These are phyloP conservation scores for Folsomia manolachei DNA, from an alignment of 2,888 invertebrate genomes.

Conservation along the genomic window DNA sequence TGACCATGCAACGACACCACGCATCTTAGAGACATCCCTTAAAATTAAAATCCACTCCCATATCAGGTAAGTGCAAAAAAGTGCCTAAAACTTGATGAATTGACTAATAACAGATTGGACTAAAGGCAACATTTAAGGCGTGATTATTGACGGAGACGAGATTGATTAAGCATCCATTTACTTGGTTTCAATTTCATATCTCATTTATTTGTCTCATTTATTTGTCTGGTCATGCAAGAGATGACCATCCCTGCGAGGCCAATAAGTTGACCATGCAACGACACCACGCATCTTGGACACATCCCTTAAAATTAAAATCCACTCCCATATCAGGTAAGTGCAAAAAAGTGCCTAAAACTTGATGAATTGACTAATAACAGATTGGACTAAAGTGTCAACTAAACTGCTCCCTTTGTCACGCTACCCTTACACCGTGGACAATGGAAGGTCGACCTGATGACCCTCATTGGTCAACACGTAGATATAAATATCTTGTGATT, in stretches of 20 bases:
- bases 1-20: too few relatives aligned
- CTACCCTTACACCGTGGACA: background rate
- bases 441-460: background rate
- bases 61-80: background rate
- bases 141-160: background rate
- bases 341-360: background rate
- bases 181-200: background rate
- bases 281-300: background rate
- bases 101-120: background rate
- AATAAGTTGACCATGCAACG: too few relatives aligned
- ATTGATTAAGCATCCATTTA: background rate
- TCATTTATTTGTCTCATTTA: too few relatives aligned
- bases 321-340: too few relatives aligned
- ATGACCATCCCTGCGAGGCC: too few relatives aligned
- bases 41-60: background rate
- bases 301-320: background rate
- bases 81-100: background rate
- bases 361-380: background rate
- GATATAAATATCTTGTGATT: too few relatives aligned
- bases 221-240: too few relatives aligned
- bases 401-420: slow-evolving; percentile 5
- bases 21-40: background rate
- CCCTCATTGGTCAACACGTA: background rate
- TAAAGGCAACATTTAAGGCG: background rate
- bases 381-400: background rate